These are phyloP conservation scores for Serranochromis macrocephalus DNA, from an alignment of 2,113 vertebrate genomes.

Conservation along the genomic window DNA sequence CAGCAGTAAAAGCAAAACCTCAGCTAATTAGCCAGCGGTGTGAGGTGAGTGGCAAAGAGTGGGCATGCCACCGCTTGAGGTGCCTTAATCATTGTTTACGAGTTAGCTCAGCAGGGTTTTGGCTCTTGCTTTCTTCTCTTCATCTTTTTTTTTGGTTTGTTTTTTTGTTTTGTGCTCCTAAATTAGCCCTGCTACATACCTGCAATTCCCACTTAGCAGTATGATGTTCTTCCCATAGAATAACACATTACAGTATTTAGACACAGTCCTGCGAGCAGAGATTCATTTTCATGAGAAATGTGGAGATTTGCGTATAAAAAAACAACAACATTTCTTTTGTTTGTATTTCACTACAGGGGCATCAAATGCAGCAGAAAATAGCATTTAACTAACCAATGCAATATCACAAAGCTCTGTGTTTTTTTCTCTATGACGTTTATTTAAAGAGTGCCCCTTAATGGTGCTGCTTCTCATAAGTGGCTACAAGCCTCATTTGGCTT, in stretches of 20 bases:
- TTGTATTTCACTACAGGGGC: constrained; percentile 18
- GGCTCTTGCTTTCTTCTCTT: constrained; percentile 29
- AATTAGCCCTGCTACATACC: background rate
- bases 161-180: background rate
- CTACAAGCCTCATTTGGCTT: constrained; percentile 71
- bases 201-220: background rate
- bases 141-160: constrained; percentile 1
- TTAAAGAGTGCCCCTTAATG: constrained; percentile 64
- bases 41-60: constrained; percentile 61
- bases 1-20: constrained; percentile 64
- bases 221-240: background rate
- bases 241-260: background rate
- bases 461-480: constrained; percentile 61
- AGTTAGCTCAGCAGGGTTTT: constrained; percentile 52
- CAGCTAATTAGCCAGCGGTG: constrained; percentile 61
- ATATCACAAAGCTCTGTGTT: constrained; percentile 37
- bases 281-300: background rate
- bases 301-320: background rate
- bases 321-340: background rate
- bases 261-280: background rate
- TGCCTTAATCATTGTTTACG: constrained; percentile 69
- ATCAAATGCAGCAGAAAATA: constrained; percentile 57
- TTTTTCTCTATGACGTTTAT: constrained; percentile 46
- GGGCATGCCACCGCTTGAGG: constrained; percentile 37
- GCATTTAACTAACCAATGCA: constrained; percentile 35